Percentiles rank a stretch among this genome's conserved stretches.
These are phyloP conservation scores for Subanguina moxae DNA, from an alignment of 1,140 invertebrate species.

Conservation along the genomic window DNA sequence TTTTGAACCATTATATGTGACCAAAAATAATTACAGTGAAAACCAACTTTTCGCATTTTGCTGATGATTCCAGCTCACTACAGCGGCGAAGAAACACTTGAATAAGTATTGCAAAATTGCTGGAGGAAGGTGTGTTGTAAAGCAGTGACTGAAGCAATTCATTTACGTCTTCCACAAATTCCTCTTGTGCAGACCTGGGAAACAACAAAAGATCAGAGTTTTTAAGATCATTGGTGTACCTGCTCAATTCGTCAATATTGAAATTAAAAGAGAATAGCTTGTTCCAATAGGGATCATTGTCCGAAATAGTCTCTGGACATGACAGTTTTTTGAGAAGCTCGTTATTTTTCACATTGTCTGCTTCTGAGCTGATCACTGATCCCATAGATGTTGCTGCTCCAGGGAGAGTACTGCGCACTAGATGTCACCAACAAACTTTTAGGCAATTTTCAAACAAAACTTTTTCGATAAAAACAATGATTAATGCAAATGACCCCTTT, in stretches of 20 bases:
- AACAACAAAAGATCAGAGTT: not conserved
- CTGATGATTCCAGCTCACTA: slow-evolving; percentile 73
- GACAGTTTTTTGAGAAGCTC: slow-evolving; percentile 75
- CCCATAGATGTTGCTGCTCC: slow-evolving; percentile 70
- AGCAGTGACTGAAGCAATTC: slow-evolving; percentile 71
- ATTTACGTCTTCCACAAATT: slow-evolving; percentile 74
- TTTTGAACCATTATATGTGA: too few species aligned
- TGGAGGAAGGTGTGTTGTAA: slow-evolving; percentile 75
- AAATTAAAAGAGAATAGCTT: slow-evolving; percentile 84
- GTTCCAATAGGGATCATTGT: slow-evolving; percentile 89
- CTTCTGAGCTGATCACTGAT: slow-evolving; percentile 70
- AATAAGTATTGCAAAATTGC: slow-evolving; percentile 80
- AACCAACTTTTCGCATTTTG: slow-evolving; percentile 78
- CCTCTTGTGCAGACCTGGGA: slow-evolving; percentile 72
- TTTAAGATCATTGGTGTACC: slow-evolving; percentile 26
- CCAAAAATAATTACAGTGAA: not conserved
- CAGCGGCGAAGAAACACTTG: slow-evolving; percentile 76
- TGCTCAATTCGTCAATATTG: slow-evolving; percentile 59
- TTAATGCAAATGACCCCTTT: too few species aligned
- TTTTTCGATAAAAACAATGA: too few species aligned
- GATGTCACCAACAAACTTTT: too few species aligned
- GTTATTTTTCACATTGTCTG: slow-evolving; percentile 74
- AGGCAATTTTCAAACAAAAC: too few species aligned
- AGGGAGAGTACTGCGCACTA: too few species aligned
- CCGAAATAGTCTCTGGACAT: slow-evolving; percentile 72